A percentile compares a stretch with the other conserved stretches of the same genome.
phyloP scores from a whole-genome alignment of 2,797 vertebrate species.

The Molossus alvarezi region DNA sequence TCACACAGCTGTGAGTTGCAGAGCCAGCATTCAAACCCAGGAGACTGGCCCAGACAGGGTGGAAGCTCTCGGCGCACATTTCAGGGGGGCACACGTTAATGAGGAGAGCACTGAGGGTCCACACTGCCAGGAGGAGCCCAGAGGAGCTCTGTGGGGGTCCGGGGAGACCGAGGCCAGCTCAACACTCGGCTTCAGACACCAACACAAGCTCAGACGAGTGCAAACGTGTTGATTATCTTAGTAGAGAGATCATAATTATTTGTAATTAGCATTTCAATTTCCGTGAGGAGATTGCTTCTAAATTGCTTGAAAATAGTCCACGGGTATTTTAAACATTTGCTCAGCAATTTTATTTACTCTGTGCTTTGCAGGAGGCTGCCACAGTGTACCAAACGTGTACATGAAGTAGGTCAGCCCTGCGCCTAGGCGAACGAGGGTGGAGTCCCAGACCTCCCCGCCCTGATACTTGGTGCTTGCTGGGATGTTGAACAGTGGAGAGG shows the following conservation, averaged over 20 bases:
- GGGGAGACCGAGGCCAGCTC: neutral
- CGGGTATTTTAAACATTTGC: neutral
- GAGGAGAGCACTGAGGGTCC: neutral
- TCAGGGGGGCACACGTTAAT: rapidly evolving
- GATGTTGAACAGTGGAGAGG: no score
- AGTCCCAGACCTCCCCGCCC: neutral
- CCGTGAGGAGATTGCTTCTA: neutral
- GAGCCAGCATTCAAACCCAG: neutral
- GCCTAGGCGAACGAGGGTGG: rapidly evolving
- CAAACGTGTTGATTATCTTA: neutral
- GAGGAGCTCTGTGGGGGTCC: neutral
- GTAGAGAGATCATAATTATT: conserved; percentile 28
- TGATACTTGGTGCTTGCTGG: rapidly evolving
- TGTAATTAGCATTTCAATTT: conserved; percentile 8
- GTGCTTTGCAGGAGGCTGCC: neutral
- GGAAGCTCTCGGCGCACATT: neutral
- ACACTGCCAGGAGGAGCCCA: neutral
- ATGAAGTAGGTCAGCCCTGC: neutral
- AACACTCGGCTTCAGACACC: neutral
- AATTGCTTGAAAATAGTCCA: conserved; percentile 36
- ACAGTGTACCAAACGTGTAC: rapidly evolving
- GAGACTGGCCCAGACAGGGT: neutral
- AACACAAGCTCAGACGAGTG: neutral
- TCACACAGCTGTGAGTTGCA: neutral
- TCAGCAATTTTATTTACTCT: neutral